These are phyloP conservation scores for Phalanger gymnotis DNA, from an alignment of 2,797 vertebrate genomes.

Conservation along the genomic window DNA sequence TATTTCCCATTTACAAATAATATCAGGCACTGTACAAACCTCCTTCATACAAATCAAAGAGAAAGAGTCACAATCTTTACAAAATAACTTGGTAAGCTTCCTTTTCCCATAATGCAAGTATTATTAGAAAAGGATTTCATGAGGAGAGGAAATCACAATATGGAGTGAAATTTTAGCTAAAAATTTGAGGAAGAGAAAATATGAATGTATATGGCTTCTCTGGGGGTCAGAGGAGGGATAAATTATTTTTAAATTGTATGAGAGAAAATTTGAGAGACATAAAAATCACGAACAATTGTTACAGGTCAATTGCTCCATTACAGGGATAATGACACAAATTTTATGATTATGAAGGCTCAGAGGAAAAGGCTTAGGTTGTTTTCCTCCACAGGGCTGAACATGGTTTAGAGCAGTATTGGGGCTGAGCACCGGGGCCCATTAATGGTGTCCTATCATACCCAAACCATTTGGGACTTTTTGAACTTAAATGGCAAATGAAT, in stretches of 20 bases:
- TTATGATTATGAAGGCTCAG: slow-evolving; percentile 26
- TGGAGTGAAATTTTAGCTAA: slow-evolving; percentile 52
- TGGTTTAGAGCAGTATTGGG: not conserved
- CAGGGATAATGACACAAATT: not conserved
- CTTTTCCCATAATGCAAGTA: slow-evolving; percentile 81
- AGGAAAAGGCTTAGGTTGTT: not conserved
- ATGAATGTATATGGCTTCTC: not conserved
- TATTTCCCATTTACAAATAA: slow-evolving; percentile 88
- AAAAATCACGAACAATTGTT: not conserved
- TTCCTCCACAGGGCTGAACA: not conserved
- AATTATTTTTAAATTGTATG: not conserved
- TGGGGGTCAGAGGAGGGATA: slow-evolving; percentile 6
- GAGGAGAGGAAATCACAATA: slow-evolving; percentile 60
- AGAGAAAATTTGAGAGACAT: slow-evolving; percentile 9
- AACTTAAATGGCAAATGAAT: not conserved
- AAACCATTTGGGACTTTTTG: slow-evolving; percentile 5
- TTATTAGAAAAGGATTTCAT: slow-evolving; percentile 75
- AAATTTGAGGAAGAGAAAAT: slow-evolving; percentile 16
- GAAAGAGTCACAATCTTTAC: slow-evolving; percentile 77
- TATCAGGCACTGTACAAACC: slow-evolving; percentile 87
- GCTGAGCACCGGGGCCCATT: not conserved
- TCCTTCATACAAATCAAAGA: slow-evolving; percentile 86
- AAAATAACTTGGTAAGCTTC: slow-evolving; percentile 85
- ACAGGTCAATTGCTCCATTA: not conserved
- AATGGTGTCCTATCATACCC: not conserved